Conservation (phyloP, 92 coral and sea anemone species). For the Isaurus tuberculatus region DNA sequence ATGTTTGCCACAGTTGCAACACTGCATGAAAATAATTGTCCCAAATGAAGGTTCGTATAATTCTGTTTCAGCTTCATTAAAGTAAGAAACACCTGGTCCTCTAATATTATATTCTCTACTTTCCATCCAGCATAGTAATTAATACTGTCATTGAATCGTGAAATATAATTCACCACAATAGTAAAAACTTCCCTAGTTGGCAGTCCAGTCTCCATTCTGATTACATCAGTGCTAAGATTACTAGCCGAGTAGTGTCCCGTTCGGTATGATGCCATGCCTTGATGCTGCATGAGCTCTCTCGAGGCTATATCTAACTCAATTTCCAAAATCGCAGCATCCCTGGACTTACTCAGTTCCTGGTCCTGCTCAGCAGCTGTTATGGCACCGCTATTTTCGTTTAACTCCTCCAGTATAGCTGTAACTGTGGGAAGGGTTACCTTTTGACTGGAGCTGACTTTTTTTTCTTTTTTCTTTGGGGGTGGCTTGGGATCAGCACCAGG, state of each 20-base stretch:
- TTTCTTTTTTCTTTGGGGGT: constrained; percentile 41
- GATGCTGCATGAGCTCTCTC: constrained; percentile 24
- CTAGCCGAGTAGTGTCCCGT: constrained; percentile 50
- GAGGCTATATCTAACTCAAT: constrained; percentile 54
- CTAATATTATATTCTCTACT: constrained; percentile 48
- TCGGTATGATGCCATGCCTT: constrained; percentile 20
- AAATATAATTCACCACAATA: constrained; percentile 28
- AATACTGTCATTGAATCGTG: constrained; percentile 38
- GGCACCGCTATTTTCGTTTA: background rate
- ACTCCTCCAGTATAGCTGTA: background rate
- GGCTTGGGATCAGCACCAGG: constrained; percentile 4
- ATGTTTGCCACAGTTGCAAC: constrained; percentile 61
- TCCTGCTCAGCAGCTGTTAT: constrained; percentile 10
- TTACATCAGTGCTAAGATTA: constrained; percentile 25
- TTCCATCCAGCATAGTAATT: constrained; percentile 62
- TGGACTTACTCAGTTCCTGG: constrained; percentile 3
- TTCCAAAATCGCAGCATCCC: constrained; percentile 44
- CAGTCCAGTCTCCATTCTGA: constrained; percentile 56
- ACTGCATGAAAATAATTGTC: constrained; percentile 64
- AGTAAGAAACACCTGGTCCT: constrained; percentile 56
- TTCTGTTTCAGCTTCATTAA: constrained; percentile 57
- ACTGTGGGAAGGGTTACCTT: constrained; percentile 13
- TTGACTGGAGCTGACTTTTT: constrained; percentile 17
- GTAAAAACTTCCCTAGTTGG: constrained; percentile 38
- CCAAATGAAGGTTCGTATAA: constrained; percentile 64